Evolutionary conservation across 2,113 vertebrate species (phyloP).

Genomic region (Drymodes brunneopygia): DNA sequence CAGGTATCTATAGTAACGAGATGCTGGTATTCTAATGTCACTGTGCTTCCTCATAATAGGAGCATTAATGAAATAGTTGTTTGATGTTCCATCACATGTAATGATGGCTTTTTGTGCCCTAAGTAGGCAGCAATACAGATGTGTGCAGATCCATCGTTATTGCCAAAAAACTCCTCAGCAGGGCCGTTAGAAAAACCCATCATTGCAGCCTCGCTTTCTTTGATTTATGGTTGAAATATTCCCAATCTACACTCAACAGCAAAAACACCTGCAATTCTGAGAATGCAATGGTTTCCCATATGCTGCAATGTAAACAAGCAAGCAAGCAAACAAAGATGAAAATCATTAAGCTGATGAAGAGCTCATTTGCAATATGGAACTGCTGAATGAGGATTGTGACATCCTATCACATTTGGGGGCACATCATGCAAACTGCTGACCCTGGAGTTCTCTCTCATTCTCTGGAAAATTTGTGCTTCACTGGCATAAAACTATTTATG

Average conservation of each 20-base stretch:
- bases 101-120: conserved; percentile 51
- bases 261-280: not conserved
- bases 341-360: not conserved
- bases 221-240: not conserved
- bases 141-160: not conserved
- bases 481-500: accelerated
- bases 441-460: not conserved
- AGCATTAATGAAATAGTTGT: conserved; percentile 63
- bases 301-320: not conserved
- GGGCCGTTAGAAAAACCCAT: not conserved
- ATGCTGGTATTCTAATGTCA: not conserved
- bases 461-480: not conserved
- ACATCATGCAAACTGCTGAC: not conserved
- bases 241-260: not conserved
- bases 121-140: not conserved
- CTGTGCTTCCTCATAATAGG: conserved; percentile 24
- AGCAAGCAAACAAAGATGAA: no score
- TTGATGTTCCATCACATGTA: conserved; percentile 61
- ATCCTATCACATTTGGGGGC: not conserved
- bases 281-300: not conserved
- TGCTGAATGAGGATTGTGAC: accelerated
- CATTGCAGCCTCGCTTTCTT: not conserved
- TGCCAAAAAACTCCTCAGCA: not conserved
- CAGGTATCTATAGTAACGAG: conserved; percentile 60
- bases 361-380: not conserved